A percentile compares a stretch with the other conserved stretches of the same genome.
Evolutionary conservation across 2,888 invertebrate genomes (phyloP).

Genomic region (Callosobruchus maculatus): DNA sequence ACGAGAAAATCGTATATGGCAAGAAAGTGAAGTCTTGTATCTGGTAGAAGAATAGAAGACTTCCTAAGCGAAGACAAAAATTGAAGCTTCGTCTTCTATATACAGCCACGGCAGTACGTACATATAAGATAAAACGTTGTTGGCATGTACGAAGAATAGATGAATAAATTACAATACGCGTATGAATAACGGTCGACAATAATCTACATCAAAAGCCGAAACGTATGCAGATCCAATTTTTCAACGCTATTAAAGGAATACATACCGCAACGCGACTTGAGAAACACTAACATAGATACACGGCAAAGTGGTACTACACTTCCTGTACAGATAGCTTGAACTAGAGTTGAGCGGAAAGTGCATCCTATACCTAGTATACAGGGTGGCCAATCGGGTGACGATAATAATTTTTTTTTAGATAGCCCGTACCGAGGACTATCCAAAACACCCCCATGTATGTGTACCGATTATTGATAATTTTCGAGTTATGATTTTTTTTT

Average conservation of each 20-base stretch:
- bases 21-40: background rate
- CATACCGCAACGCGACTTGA: slow-evolving; percentile 17
- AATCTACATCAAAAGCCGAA: slow-evolving; percentile 10
- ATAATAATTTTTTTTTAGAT: no score
- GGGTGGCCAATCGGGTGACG: no score
- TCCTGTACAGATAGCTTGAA: slow-evolving; percentile 23
- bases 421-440: no score
- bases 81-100: background rate
- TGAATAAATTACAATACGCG: slow-evolving; percentile 7
- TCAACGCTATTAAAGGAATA: slow-evolving; percentile 9
- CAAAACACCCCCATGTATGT: no score
- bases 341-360: no score
- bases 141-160: slow-evolving; percentile 4
- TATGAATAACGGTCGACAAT: slow-evolving; percentile 9
- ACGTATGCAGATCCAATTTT: slow-evolving; percentile 9
- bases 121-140: background rate
- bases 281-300: slow-evolving; percentile 36
- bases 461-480: no score
- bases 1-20: background rate
- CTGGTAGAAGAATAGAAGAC: background rate
- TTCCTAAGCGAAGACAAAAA: background rate
- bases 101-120: background rate
- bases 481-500: no score
- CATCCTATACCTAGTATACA: no score
- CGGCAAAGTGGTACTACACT: slow-evolving; percentile 19